Evolutionary conservation across 2,797 vertebrate genomes (phyloP).

Genomic region (Pteropus rufus): DNA sequence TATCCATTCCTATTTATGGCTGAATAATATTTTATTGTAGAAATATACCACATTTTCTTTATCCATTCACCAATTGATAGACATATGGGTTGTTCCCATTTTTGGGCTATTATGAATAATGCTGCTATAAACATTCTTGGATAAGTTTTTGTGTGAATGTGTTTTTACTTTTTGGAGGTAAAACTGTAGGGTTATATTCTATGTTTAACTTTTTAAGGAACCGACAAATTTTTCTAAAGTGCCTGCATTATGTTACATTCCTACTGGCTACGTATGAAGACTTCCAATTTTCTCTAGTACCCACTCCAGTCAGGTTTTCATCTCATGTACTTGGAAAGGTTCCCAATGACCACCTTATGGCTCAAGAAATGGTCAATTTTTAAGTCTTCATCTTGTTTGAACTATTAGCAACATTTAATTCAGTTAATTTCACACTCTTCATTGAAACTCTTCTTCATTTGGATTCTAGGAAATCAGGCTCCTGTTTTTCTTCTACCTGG

Average conservation of each 20-base stretch:
- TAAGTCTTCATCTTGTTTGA: neutral
- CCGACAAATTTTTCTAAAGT: too few relatives aligned
- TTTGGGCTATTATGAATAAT: too few relatives aligned
- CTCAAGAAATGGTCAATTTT: neutral
- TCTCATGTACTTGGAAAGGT: neutral
- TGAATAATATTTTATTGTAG: too few relatives aligned
- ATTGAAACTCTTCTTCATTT: neutral
- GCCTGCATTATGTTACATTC: neutral
- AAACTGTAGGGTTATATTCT: neutral
- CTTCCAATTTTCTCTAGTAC: neutral
- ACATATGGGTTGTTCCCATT: too few relatives aligned
- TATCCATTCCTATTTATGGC: too few relatives aligned
- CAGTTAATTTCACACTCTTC: neutral
- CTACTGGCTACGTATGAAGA: neutral
- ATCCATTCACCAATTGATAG: too few relatives aligned
- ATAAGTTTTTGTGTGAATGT: too few relatives aligned
- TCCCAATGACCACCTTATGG: neutral
- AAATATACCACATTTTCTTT: too few relatives aligned
- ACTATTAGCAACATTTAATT: neutral
- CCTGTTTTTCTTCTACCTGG: neutral
- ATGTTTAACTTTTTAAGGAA: neutral
- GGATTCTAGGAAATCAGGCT: slow-evolving; percentile 18
- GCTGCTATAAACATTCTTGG: too few relatives aligned
- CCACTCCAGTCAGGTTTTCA: neutral
- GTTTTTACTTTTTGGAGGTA: neutral